These are phyloP conservation scores for Albula glossodonta DNA, from an alignment of 2,113 vertebrate genomes.

Conservation along the genomic window DNA sequence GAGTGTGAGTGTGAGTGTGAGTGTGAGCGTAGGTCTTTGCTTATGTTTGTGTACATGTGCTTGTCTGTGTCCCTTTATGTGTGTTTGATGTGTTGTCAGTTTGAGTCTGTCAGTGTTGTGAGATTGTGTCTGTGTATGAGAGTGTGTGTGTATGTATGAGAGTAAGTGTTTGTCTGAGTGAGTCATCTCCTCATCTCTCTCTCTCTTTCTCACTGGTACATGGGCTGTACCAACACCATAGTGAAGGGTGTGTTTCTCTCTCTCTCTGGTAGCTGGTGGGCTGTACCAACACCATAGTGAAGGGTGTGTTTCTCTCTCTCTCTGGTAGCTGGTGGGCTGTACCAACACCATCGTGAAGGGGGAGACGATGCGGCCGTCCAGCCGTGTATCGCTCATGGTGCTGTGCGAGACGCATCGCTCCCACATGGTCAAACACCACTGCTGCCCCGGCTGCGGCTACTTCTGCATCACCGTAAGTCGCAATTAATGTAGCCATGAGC, in stretches of 20 bases:
- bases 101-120: too few relatives aligned
- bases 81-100: not conserved
- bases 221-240: too few relatives aligned
- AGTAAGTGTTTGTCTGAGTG: not conserved
- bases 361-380: slow-evolving; percentile 90
- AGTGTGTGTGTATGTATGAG: not conserved
- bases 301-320: not conserved
- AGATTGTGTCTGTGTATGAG: not conserved
- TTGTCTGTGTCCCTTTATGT: not conserved
- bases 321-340: slow-evolving; percentile 77
- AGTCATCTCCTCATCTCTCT: not conserved
- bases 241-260: not conserved
- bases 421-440: slow-evolving; percentile 93
- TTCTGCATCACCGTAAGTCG: slow-evolving; percentile 84
- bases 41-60: not conserved
- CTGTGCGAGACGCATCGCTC: slow-evolving; percentile 86
- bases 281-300: not conserved
- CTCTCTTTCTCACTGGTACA: not conserved
- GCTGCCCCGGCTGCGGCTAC: slow-evolving; percentile 89
- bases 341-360: slow-evolving; percentile 78
- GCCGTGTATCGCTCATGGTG: slow-evolving; percentile 85
- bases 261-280: not conserved
- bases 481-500: not conserved
- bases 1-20: not conserved
- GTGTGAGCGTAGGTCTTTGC: not conserved